phyloP scores from a whole-genome alignment of 1,140 invertebrate species.

The Nymphalis io region DNA sequence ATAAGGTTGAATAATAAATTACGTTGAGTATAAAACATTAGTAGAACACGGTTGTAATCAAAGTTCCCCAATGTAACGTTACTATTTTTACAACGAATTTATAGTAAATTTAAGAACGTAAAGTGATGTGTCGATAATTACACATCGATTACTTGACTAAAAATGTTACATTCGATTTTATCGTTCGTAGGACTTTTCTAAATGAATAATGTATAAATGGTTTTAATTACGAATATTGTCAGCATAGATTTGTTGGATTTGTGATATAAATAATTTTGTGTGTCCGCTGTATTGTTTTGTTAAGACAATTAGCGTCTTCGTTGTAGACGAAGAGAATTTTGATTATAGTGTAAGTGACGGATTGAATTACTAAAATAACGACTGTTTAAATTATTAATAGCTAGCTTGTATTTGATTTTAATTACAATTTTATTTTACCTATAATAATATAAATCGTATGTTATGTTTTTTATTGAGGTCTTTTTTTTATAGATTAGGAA shows the following conservation, averaged over 20 bases:
- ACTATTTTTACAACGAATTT: conserved; percentile 17
- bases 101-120: conserved; percentile 23
- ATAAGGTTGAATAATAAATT: conserved; percentile 49
- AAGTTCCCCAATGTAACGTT: conserved; percentile 27
- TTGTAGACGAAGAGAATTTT: conserved; percentile 23
- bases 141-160: conserved; percentile 25
- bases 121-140: conserved; percentile 16
- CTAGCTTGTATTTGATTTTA: conserved; percentile 1
- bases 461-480: background rate
- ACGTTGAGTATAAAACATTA: conserved; percentile 48
- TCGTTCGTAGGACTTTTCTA: conserved; percentile 1
- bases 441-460: background rate
- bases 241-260: conserved; percentile 12
- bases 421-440: background rate
- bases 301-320: conserved; percentile 25
- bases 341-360: conserved; percentile 28
- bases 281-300: conserved; percentile 20
- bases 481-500: too few relatives aligned
- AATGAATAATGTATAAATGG: conserved; percentile 34
- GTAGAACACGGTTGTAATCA: conserved; percentile 41
- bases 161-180: conserved; percentile 15
- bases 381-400: conserved; percentile 23
- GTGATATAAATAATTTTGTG: conserved; percentile 26
- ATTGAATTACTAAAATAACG: conserved; percentile 30
- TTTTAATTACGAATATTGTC: conserved; percentile 35